phyloP scores from a whole-genome alignment of 2,797 vertebrate species.

The Hypotaenidia okinawae region DNA sequence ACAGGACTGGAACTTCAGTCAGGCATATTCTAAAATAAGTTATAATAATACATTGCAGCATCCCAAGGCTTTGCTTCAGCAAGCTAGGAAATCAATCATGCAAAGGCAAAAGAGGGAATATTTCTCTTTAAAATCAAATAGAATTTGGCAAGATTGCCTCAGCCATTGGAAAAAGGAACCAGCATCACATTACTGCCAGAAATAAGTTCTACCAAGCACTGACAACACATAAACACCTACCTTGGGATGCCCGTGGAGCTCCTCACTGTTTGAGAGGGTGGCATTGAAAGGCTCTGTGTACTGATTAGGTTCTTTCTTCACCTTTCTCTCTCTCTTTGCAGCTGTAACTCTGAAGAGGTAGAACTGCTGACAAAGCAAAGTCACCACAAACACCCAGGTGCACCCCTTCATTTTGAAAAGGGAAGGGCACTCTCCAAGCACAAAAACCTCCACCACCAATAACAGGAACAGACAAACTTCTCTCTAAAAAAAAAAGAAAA shows the following conservation, averaged over 20 bases:
- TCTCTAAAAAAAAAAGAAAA: background rate
- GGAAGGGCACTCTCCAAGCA: slow-evolving; percentile 1
- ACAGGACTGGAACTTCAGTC: background rate
- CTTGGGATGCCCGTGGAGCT: slow-evolving; percentile 74
- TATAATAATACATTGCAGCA: background rate
- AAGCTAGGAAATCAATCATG: background rate
- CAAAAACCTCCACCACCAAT: background rate
- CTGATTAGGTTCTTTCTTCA: slow-evolving; percentile 81
- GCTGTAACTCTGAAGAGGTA: slow-evolving; percentile 75
- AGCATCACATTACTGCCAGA: background rate
- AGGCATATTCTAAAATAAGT: background rate
- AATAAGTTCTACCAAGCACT: background rate
- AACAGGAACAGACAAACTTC: background rate
- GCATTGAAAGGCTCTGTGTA: slow-evolving; percentile 84
- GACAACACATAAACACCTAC: slow-evolving; percentile 40
- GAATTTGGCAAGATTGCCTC: background rate
- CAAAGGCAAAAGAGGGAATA: background rate
- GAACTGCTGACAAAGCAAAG: slow-evolving; percentile 87
- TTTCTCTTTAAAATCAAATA: background rate
- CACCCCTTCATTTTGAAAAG: slow-evolving; percentile 82
- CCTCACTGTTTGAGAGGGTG: slow-evolving; percentile 87
- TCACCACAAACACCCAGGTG: slow-evolving; percentile 80
- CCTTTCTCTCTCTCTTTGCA: slow-evolving; percentile 86
- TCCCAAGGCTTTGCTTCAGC: background rate
- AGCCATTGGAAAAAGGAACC: background rate